Conservation (phyloP, 2,888 invertebrate species). For the Hyles lineata region DNA sequence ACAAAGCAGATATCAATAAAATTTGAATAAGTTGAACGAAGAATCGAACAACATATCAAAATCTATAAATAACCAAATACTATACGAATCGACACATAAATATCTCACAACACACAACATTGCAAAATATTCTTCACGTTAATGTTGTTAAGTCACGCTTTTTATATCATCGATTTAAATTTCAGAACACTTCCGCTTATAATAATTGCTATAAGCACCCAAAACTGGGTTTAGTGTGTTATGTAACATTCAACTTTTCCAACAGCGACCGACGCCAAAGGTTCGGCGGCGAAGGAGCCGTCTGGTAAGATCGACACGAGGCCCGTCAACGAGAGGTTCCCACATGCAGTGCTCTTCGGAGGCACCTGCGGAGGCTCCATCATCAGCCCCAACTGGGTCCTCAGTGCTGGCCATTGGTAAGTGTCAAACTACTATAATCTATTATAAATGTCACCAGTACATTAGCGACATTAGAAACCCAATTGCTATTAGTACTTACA, state of each 20-base stretch:
- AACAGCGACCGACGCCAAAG: conserved; percentile 30
- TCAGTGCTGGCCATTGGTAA: conserved; percentile 77
- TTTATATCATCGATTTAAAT: conserved; percentile 1
- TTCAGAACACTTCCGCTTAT: conserved; percentile 1
- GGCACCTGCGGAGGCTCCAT: conserved; percentile 77
- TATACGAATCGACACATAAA: background rate
- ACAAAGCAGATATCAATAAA: no score
- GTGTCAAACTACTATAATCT: conserved; percentile 25
- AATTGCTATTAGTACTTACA: no score
- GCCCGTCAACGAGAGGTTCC: conserved; percentile 59
- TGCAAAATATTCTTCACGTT: background rate
- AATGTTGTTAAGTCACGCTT: background rate
- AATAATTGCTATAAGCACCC: background rate
- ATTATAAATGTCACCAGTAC: background rate
- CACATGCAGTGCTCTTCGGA: conserved; percentile 75
- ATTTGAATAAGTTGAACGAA: background rate
- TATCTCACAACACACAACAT: background rate
- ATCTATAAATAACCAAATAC: background rate
- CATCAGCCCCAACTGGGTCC: conserved; percentile 72
- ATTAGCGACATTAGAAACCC: no score
- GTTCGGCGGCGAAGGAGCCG: conserved; percentile 11
- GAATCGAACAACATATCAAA: background rate
- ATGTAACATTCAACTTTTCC: conserved; percentile 26
- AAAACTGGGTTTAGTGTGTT: background rate
- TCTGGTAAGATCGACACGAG: conserved; percentile 20